Percentiles rank a stretch among this genome's conserved stretches.
Conservation (phyloP, 2,797 vertebrate genomes). For the Eidolon dupreanum region DNA sequence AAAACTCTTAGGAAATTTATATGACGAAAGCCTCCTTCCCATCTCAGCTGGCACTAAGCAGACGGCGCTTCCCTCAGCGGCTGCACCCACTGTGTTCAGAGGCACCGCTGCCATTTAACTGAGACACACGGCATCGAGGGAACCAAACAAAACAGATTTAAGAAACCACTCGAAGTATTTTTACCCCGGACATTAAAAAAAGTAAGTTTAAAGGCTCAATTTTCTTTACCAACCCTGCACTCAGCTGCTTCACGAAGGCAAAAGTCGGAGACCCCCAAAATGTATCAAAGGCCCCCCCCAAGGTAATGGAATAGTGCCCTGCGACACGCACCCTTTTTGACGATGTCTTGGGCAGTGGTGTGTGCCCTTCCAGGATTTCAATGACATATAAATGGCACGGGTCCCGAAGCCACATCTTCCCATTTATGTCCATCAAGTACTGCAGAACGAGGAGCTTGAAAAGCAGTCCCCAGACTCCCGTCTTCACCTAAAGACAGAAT, state of each 20-base stretch:
- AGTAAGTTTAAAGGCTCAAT: not conserved
- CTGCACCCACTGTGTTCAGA: too few species aligned
- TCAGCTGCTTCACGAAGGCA: not conserved
- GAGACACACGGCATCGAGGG: rapidly evolving
- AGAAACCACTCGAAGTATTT: not conserved
- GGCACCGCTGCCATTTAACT: not conserved
- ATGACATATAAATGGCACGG: conserved; percentile 92
- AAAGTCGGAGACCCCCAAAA: not conserved
- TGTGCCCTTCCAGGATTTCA: conserved; percentile 89
- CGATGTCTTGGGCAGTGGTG: conserved; percentile 66
- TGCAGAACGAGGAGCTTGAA: conserved; percentile 95
- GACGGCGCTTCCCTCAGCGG: too few species aligned
- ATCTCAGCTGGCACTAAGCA: not conserved
- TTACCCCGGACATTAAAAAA: not conserved
- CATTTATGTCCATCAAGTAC: conserved; percentile 91
- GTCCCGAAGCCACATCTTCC: conserved; percentile 94
- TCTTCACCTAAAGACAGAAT: conserved; percentile 88
- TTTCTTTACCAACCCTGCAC: not conserved
- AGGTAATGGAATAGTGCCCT: rapidly evolving
- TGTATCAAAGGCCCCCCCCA: rapidly evolving
- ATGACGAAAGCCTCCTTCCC: not conserved
- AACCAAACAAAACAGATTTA: not conserved
- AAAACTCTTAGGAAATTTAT: not conserved
- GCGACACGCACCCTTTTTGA: conserved; percentile 71
- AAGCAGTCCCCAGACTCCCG: conserved; percentile 93